These are phyloP conservation scores for Sorex maritimensis DNA, from an alignment of 2,797 vertebrate species.

Conservation along the genomic window DNA sequence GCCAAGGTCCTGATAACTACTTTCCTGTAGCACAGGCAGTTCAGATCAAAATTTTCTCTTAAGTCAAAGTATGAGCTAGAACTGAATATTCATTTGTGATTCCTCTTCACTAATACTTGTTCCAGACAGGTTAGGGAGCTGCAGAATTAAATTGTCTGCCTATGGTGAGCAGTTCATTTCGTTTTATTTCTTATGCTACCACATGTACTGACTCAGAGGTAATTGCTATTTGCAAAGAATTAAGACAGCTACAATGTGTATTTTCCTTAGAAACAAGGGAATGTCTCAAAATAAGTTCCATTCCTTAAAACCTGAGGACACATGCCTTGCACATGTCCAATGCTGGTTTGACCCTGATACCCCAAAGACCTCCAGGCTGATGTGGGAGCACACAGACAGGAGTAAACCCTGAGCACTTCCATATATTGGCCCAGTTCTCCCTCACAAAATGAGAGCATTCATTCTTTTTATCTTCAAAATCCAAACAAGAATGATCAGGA, in stretches of 20 bases:
- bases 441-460: background rate
- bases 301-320: background rate
- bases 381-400: too few species aligned
- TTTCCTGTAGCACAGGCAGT: background rate
- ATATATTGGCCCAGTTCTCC: too few species aligned
- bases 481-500: constrained; percentile 18
- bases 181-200: constrained; percentile 25
- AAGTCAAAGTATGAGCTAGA: background rate
- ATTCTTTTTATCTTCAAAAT: constrained; percentile 55
- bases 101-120: background rate
- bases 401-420: too few species aligned
- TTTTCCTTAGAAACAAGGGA: constrained; percentile 26
- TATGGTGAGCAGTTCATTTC: constrained; percentile 23
- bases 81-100: background rate
- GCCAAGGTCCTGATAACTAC: background rate
- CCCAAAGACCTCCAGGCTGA: too few species aligned
- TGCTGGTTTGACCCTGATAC: too few species aligned
- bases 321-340: too few species aligned
- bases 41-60: background rate
- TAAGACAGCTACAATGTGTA: constrained; percentile 26
- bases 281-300: constrained; percentile 20
- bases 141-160: background rate
- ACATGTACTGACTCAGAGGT: background rate
- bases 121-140: background rate
- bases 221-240: constrained; percentile 62